Evolutionary conservation across 2,888 invertebrate genomes (phyloP).

Genomic region (Yponomeuta plumbellus): DNA sequence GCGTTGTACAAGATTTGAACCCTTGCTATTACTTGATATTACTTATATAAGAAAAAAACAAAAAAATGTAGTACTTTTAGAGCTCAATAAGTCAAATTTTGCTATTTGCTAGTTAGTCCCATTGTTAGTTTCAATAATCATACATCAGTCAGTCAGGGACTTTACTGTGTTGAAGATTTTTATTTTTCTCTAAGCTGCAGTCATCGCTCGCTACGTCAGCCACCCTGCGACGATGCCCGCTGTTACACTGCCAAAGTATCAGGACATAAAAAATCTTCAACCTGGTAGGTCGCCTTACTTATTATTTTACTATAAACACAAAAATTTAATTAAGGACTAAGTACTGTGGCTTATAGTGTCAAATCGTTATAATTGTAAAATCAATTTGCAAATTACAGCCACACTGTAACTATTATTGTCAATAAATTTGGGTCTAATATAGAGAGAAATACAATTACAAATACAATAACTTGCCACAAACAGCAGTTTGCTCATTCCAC

Average conservation of each 20-base stretch:
- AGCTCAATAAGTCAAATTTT: too few relatives aligned
- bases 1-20: too few relatives aligned
- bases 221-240: conserved; percentile 11
- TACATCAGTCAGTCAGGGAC: not conserved
- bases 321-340: not conserved
- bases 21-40: too few relatives aligned
- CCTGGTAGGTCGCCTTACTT: not conserved
- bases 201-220: conserved; percentile 12
- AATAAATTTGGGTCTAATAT: not conserved
- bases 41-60: too few relatives aligned
- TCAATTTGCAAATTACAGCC: not conserved
- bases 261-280: conserved; percentile 13
- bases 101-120: too few relatives aligned
- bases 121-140: not conserved
- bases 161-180: conserved; percentile 13
- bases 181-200: conserved; percentile 9
- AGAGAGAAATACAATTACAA: not conserved
- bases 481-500: too few relatives aligned
- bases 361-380: too few relatives aligned
- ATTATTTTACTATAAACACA: not conserved
- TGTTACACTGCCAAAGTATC: conserved; percentile 13
- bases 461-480: not conserved
- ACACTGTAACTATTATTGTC: too few relatives aligned
- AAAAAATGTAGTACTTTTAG: too few relatives aligned
- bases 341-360: too few relatives aligned